These are phyloP conservation scores for Steatornis caripensis DNA, from an alignment of 2,113 vertebrate species.

Conservation along the genomic window DNA sequence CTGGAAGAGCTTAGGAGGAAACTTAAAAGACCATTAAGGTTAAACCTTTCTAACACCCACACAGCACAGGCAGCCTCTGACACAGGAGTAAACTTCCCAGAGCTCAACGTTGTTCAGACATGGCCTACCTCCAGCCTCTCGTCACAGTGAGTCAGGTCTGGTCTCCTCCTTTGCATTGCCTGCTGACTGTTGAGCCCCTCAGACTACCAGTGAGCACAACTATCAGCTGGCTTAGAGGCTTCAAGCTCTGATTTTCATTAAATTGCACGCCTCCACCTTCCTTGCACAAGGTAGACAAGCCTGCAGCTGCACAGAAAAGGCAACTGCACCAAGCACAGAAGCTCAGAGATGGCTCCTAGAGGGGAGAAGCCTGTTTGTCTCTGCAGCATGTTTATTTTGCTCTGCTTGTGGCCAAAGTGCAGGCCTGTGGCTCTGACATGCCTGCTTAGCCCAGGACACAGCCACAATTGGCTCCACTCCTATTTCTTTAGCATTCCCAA, in stretches of 20 bases:
- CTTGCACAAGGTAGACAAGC: background rate
- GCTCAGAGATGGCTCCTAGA: accelerated
- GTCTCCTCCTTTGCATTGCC: background rate
- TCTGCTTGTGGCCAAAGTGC: background rate
- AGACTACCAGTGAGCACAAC: background rate
- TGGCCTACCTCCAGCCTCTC: background rate
- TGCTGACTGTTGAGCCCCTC: background rate
- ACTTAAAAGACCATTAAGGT: background rate
- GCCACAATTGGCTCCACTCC: background rate
- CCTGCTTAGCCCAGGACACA: background rate
- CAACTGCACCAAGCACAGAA: background rate
- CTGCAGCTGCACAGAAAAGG: background rate
- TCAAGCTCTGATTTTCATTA: background rate
- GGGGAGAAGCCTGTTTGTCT: background rate
- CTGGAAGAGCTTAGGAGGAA: background rate
- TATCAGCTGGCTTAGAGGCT: background rate
- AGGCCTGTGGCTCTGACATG: background rate
- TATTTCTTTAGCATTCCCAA: background rate
- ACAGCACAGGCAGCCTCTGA: background rate
- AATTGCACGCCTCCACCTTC: background rate
- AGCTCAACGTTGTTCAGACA: background rate
- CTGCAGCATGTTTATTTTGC: background rate
- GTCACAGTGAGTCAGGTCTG: accelerated
- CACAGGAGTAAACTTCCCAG: background rate
- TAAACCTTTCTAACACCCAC: background rate